A percentile compares a stretch with the other conserved stretches of the same genome.
phyloP scores from a whole-genome alignment of 2,888 invertebrate genomes.

The Daptonema setosum region DNA sequence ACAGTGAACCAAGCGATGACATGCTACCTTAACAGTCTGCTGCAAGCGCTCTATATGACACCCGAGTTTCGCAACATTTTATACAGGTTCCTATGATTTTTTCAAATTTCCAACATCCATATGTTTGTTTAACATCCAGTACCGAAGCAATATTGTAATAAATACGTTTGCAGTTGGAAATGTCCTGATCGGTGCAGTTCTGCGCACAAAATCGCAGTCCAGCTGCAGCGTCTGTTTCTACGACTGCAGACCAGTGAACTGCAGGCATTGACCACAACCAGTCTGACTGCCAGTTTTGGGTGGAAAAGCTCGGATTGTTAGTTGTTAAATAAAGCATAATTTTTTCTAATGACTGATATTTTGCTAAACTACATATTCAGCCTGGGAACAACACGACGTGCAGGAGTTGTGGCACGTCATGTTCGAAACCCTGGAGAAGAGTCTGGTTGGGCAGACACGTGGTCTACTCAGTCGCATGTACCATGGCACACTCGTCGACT shows the following conservation, averaged over 20 bases:
- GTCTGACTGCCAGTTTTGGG: constrained; percentile 63
- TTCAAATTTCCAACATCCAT: constrained; percentile 7
- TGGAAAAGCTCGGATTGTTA: constrained; percentile 57
- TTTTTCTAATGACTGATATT: no score
- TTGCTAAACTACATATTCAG: constrained; percentile 28
- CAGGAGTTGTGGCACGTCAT: constrained; percentile 69
- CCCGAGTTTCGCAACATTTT: constrained; percentile 71
- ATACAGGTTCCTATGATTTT: no score
- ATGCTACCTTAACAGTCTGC: constrained; percentile 64
- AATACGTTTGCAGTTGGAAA: no score
- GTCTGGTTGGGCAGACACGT: constrained; percentile 19
- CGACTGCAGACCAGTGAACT: constrained; percentile 59
- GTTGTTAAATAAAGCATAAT: no score
- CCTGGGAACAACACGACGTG: constrained; percentile 77
- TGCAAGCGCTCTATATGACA: constrained; percentile 71
- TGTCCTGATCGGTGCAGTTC: not conserved
- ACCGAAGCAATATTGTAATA: no score
- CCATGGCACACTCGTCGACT: constrained; percentile 51
- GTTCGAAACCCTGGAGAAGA: constrained; percentile 66
- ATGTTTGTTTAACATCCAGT: not conserved
- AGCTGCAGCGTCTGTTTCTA: constrained; percentile 60
- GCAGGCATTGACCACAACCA: constrained; percentile 59
- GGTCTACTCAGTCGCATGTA: not conserved
- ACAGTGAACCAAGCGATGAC: constrained; percentile 71
- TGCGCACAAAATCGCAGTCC: constrained; percentile 22